phyloP scores from a whole-genome alignment of 2,888 invertebrate genomes.

The Erebia aethiops region DNA sequence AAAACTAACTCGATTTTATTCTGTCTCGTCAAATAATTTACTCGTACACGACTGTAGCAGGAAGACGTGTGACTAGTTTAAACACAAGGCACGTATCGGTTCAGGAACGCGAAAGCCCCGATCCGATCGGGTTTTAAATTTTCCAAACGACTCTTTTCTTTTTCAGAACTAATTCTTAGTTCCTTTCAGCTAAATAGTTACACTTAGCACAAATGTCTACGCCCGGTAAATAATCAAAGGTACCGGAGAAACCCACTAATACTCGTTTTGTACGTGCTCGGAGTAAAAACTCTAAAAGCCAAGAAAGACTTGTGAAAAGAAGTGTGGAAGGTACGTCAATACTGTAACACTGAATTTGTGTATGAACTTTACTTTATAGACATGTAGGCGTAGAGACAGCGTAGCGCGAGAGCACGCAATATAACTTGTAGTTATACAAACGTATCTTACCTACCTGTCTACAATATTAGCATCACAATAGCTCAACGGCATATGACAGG shows the following conservation, averaged over 20 bases:
- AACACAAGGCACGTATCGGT: slow-evolving; percentile 3
- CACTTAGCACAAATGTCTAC: neutral
- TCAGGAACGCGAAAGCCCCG: slow-evolving; percentile 16
- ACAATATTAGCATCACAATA: too few relatives aligned
- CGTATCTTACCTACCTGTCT: too few relatives aligned
- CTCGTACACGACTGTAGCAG: neutral
- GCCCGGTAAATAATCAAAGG: neutral
- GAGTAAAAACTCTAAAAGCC: neutral
- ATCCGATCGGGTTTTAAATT: slow-evolving; percentile 15
- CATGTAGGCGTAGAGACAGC: too few relatives aligned
- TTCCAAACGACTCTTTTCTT: slow-evolving; percentile 16
- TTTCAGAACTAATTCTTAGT: slow-evolving; percentile 4
- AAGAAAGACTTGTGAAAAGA: too few relatives aligned
- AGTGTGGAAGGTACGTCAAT: too few relatives aligned
- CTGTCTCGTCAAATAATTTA: neutral
- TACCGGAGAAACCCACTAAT: neutral
- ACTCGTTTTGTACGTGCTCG: neutral
- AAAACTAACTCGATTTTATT: neutral
- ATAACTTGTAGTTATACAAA: too few relatives aligned
- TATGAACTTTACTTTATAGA: too few relatives aligned
- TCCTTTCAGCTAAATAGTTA: neutral
- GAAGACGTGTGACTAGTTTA: slow-evolving; percentile 9
- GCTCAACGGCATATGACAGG: too few relatives aligned
- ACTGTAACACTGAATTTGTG: too few relatives aligned
- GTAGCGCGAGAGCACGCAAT: too few relatives aligned